Base-by-base conservation (phyloP, 1,140 invertebrate species). In the Drosophila ercepeae region DNA sequence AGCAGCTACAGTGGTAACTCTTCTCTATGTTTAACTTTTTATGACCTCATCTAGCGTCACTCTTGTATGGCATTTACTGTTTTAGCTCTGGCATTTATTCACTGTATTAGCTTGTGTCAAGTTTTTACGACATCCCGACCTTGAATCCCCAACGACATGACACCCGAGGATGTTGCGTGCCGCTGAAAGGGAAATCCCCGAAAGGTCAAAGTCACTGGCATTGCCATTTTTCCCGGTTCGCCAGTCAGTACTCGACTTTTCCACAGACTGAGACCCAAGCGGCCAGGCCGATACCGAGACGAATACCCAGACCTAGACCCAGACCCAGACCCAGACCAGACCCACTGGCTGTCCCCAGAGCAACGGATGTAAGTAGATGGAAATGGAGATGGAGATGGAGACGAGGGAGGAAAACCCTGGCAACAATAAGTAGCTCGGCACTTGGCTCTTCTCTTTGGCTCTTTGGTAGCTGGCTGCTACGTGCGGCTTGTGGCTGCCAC, bases 351-450 rank as follows among this genome's bases (percentile, higher is more conserved):
- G 23, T 54, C 36, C 39, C 52, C 52, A 27, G 39, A 44, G 60
- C 27, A 32, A 32, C 44, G 27, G 42, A 23, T 39, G 36, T 14
- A 14, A 16, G 14, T 13, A n/a, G n/a, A 13, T 9, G 34, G 7
- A 36, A 11, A n/a, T 11, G 41, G 25, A 32, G 53, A 32, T 42
- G 3, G 52, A 9, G 36, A 39, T 39, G 72, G 44, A 50, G 36
- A 39, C 16, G 72, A 39, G 45, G 45, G 25, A 65, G 44, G 55
- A 44, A 69, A 57, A 70, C 53, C 69, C 73, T 65, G 29, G 46
- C 54, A 84, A 79, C 77, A 79, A 79, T 81, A 84, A 84, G 79
- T 86, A 86, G 79, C 79, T 19, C 18, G 21, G 51, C 44, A 27
- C 54, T 44, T 60, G 41, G 54, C 59, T 59, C 21, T 36, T 32